Evolutionary conservation across 2,797 vertebrate species (phyloP).

Genomic region (Leptodactylus fallax): DNA sequence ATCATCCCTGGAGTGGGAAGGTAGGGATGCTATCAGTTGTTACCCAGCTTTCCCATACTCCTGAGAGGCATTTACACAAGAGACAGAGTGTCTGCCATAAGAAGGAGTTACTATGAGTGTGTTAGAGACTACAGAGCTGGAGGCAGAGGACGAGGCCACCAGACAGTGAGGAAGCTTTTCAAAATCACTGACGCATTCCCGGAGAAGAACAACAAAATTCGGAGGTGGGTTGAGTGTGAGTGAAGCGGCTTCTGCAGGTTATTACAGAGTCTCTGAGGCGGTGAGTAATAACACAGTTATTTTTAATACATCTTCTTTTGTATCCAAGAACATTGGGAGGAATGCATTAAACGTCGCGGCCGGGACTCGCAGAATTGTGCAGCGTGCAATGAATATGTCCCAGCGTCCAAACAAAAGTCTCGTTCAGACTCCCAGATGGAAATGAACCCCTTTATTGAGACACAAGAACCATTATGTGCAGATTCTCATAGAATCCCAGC

Average conservation of each 20-base stretch:
- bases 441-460: conserved; percentile 46
- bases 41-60: not conserved
- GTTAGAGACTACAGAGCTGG: conserved; percentile 3
- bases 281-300: conserved; percentile 58
- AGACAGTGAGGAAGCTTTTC: conserved; percentile 40
- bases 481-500: conserved; percentile 15
- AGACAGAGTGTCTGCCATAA: not conserved
- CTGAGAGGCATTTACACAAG: not conserved
- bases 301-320: conserved; percentile 52
- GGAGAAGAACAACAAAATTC: conserved; percentile 47
- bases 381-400: conserved; percentile 34
- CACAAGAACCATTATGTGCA: conserved; percentile 25
- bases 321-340: conserved; percentile 53
- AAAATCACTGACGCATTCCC: conserved; percentile 59
- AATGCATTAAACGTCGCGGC: conserved; percentile 41
- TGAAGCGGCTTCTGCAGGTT: conserved; percentile 29
- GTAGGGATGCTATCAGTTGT: not conserved
- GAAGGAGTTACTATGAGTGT: not conserved
- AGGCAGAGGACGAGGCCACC: conserved; percentile 13
- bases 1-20: too few species aligned
- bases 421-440: conserved; percentile 18
- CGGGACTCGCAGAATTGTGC: conserved; percentile 4
- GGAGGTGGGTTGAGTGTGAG: conserved; percentile 50
- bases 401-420: conserved; percentile 14
- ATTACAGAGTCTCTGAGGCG: conserved; percentile 40